Percentiles rank a stretch among this genome's conserved stretches.
Evolutionary conservation across 2,888 invertebrate species (phyloP).

Genomic region (Leptarthrus brevirostris): DNA sequence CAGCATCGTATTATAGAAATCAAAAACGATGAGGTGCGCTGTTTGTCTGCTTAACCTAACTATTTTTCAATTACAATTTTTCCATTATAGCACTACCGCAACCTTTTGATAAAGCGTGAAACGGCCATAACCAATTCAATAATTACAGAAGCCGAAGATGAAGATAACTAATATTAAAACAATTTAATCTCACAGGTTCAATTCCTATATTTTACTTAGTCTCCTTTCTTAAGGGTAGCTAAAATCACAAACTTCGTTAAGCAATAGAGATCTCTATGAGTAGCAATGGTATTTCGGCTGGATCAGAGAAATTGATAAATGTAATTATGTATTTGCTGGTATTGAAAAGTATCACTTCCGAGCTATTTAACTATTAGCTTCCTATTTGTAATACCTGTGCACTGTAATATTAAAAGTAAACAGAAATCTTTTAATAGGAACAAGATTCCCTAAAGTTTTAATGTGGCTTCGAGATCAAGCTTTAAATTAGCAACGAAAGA

Average conservation of each 20-base stretch:
- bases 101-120: constrained; percentile 64
- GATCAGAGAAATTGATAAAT: too few species aligned
- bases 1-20: constrained; percentile 85
- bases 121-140: constrained; percentile 75
- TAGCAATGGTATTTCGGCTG: too few species aligned
- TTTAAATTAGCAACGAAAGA: constrained; percentile 29
- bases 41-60: background rate
- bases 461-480: constrained; percentile 30
- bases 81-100: constrained; percentile 61
- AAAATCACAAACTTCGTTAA: background rate
- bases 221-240: too few species aligned
- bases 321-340: too few species aligned
- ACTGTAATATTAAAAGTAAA: background rate
- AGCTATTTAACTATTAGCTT: too few species aligned
- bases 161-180: constrained; percentile 56
- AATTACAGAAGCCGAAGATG: constrained; percentile 78
- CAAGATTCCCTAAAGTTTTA: background rate
- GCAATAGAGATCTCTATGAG: background rate
- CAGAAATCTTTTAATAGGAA: background rate
- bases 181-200: background rate
- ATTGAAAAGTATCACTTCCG: too few species aligned
- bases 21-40: constrained; percentile 77
- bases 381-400: background rate
- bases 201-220: too few species aligned
- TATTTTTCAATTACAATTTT: background rate